These are phyloP conservation scores for Actias luna DNA, from an alignment of 2,888 invertebrate genomes.

Conservation along the genomic window DNA sequence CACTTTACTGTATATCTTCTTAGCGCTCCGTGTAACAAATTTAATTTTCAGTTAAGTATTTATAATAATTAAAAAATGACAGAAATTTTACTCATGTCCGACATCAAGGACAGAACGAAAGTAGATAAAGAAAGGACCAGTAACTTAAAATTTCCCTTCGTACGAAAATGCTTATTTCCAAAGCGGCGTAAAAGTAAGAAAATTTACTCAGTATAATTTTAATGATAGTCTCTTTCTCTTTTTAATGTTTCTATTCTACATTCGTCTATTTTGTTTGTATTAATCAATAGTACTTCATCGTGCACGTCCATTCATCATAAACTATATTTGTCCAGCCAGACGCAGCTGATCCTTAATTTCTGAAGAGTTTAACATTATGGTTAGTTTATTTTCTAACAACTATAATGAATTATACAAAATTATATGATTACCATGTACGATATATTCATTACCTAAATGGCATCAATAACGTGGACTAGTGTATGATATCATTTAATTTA, in stretches of 20 bases:
- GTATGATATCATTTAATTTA: too few species aligned
- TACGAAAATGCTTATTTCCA: background rate
- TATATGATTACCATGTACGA: background rate
- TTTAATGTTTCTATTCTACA: background rate
- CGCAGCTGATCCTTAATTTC: background rate
- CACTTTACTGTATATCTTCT: too few species aligned
- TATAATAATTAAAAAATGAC: background rate
- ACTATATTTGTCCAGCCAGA: background rate
- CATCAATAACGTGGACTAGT: too few species aligned
- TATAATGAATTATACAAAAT: background rate
- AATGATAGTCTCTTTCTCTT: background rate
- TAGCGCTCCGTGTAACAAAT: too few species aligned
- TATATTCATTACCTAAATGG: background rate
- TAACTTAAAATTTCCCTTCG: background rate
- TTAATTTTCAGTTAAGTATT: too few species aligned
- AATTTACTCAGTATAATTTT: background rate
- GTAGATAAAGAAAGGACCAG: background rate
- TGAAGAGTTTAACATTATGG: background rate
- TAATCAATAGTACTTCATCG: background rate
- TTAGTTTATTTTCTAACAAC: background rate
- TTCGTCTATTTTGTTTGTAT: background rate
- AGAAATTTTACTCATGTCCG: background rate
- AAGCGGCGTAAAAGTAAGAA: background rate
- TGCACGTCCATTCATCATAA: background rate
- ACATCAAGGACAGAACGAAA: too few species aligned